Evolutionary conservation across 2,888 invertebrate genomes (phyloP).

Genomic region (Luperina nickerlii): DNA sequence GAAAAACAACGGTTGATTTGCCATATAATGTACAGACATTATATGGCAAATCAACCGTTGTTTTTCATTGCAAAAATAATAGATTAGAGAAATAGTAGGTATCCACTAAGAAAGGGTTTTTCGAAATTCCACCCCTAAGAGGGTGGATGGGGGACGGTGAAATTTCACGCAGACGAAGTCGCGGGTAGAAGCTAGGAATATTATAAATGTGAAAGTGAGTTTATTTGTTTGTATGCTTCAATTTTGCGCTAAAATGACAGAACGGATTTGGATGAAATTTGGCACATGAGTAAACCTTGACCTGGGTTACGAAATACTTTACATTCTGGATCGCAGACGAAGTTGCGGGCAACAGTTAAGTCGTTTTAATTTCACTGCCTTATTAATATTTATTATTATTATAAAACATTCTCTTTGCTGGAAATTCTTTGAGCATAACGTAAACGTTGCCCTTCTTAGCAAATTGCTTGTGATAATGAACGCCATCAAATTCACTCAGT

Average conservation of each 20-base stretch:
- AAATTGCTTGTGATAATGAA: slow-evolving; percentile 12
- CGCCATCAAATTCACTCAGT: slow-evolving; percentile 5
- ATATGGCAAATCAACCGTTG: no score
- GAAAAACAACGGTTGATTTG: no score
- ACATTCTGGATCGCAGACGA: not conserved
- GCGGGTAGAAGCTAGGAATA: no score
- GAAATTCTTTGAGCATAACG: slow-evolving; percentile 2
- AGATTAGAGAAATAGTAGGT: no score
- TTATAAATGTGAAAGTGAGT: not conserved
- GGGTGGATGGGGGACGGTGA: no score
- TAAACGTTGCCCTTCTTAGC: not conserved
- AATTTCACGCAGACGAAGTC: no score
- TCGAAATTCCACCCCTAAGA: no score
- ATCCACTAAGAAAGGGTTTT: no score
- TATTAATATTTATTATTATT: slow-evolving; percentile 4
- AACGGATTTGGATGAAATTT: not conserved
- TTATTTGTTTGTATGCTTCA: not conserved
- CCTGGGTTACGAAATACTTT: not conserved
- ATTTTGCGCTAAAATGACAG: not conserved
- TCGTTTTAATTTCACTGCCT: not conserved
- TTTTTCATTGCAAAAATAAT: no score
- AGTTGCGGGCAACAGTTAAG: no score
- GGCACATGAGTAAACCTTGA: not conserved
- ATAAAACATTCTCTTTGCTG: not conserved
- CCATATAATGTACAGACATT: no score